phyloP scores from a whole-genome alignment of 1,140 invertebrate genomes.

The Lepidurus apus region DNA sequence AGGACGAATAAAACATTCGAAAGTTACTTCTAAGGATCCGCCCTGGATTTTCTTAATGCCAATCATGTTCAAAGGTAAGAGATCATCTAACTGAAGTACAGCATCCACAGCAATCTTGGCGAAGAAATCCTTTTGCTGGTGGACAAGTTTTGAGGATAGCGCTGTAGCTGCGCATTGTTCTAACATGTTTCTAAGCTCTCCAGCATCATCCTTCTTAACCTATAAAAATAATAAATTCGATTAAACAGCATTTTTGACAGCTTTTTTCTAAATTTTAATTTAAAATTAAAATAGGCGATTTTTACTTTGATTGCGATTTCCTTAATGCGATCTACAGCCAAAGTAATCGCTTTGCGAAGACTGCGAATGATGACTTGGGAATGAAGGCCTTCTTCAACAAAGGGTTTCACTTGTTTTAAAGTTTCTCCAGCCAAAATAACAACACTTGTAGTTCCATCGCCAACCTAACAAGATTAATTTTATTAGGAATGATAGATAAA shows the following conservation, averaged over 20 bases:
- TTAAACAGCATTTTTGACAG: conserved; percentile 21
- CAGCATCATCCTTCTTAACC: conserved; percentile 56
- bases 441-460: conserved; percentile 96
- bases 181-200: conserved; percentile 66
- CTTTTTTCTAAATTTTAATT: background rate
- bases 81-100: conserved; percentile 84
- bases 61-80: conserved; percentile 97
- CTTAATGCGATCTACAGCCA: conserved; percentile 79
- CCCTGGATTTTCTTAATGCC: conserved; percentile 98
- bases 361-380: conserved; percentile 86
- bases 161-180: conserved; percentile 95
- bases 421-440: conserved; percentile 93
- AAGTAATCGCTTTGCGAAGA: conserved; percentile 69
- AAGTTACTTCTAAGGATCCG: conserved; percentile 72
- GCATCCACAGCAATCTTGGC: conserved; percentile 96
- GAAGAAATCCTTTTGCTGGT: conserved; percentile 93
- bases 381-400: conserved; percentile 95
- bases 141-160: conserved; percentile 92
- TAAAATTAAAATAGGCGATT: background rate
- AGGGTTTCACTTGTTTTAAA: conserved; percentile 89
- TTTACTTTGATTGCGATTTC: conserved; percentile 72
- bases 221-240: conserved; percentile 40
- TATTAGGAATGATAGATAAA: background rate
- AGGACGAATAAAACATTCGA: background rate
- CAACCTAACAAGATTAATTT: conserved; percentile 60